These are phyloP conservation scores for Choloepus hoffmanni DNA, from an alignment of 2,113 vertebrate genomes.

Conservation along the genomic window DNA sequence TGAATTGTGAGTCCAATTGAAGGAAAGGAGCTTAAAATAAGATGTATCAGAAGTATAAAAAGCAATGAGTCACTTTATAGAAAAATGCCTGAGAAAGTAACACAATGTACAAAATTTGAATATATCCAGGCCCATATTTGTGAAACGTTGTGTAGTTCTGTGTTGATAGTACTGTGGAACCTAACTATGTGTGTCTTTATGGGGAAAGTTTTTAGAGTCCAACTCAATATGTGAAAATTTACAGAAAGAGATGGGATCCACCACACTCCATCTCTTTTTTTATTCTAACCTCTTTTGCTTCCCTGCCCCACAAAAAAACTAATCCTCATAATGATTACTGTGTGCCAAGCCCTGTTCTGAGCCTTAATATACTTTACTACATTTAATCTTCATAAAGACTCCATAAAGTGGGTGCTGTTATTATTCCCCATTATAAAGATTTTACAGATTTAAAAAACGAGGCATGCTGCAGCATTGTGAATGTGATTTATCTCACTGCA, in stretches of 20 bases:
- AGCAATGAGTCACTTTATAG: conserved; percentile 17
- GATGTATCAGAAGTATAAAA: conserved; percentile 20
- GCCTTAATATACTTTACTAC: background rate
- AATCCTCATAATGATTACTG: background rate
- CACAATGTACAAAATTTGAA: conserved; percentile 22
- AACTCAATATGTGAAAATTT: background rate
- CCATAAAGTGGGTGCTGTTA: background rate
- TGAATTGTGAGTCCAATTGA: background rate
- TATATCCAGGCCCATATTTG: background rate
- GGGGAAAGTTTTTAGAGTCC: background rate
- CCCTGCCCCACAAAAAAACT: background rate
- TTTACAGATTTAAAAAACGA: conserved; percentile 19
- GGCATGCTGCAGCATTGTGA: background rate
- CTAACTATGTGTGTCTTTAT: background rate
- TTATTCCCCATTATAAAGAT: background rate
- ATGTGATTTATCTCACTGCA: no score
- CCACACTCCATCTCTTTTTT: background rate
- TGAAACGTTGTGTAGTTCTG: conserved; percentile 11
- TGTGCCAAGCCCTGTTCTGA: background rate
- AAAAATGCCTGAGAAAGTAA: conserved; percentile 33
- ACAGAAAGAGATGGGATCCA: background rate
- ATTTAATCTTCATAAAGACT: conserved; percentile 44
- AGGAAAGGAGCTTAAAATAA: conserved; percentile 15
- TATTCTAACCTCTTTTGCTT: background rate
- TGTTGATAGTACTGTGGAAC: background rate